Percentiles rank a stretch among this genome's conserved stretches.
phyloP scores from a whole-genome alignment of 2,888 invertebrate species.

The Oligia latruncula region DNA sequence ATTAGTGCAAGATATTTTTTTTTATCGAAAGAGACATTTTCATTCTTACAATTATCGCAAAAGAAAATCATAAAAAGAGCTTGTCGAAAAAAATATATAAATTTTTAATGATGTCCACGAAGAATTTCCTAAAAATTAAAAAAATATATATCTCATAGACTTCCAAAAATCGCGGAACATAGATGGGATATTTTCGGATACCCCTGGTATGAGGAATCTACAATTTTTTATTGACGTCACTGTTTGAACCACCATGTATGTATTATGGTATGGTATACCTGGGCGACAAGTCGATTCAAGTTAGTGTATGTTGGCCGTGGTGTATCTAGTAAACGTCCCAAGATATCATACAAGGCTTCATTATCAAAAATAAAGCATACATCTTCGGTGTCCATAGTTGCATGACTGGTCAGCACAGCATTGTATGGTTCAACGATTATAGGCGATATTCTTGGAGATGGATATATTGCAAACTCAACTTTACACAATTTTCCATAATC shows the following conservation, averaged over 20 bases:
- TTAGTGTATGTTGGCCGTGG: slow-evolving; percentile 96
- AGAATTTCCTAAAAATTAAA: no score
- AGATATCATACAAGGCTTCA: slow-evolving; percentile 94
- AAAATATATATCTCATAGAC: no score
- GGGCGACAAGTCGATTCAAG: slow-evolving; percentile 94
- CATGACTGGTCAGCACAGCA: slow-evolving; percentile 92
- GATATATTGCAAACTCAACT: slow-evolving; percentile 94
- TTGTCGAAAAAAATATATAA: no score
- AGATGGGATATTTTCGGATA: no score
- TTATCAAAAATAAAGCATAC: slow-evolving; percentile 94
- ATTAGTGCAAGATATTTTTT: no score
- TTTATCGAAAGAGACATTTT: no score
- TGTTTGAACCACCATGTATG: background rate
- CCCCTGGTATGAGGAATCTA: no score
- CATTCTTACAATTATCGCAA: no score
- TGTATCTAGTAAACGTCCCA: slow-evolving; percentile 93
- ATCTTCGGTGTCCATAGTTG: slow-evolving; percentile 92
- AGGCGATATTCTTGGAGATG: slow-evolving; percentile 95
- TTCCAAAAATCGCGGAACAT: no score
- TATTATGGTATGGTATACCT: slow-evolving; percentile 80
- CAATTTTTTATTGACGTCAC: no score
- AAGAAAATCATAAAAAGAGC: no score
- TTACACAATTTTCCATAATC: slow-evolving; percentile 92
- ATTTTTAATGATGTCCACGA: no score
- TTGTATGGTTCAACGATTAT: slow-evolving; percentile 95